A percentile compares a stretch with the other conserved stretches of the same genome.
Conservation (phyloP, 2,888 invertebrate genomes). For the Neuroscelio doddi region DNA sequence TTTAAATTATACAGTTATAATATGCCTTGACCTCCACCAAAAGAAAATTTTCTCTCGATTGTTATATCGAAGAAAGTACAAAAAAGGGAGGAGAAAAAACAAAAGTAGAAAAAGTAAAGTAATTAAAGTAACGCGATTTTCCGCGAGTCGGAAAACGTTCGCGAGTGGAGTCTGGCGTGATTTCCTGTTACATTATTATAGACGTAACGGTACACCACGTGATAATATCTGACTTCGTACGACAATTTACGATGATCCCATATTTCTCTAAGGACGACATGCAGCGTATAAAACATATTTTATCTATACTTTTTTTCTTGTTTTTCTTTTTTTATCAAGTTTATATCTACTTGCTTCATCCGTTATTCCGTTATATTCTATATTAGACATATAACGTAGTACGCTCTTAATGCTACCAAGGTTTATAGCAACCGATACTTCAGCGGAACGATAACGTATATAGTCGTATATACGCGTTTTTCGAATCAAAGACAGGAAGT, state of each 20-base stretch:
- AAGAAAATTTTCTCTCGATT: constrained; percentile 3
- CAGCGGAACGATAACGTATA: constrained; percentile 51
- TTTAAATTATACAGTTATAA: constrained; percentile 34
- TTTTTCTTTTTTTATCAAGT: constrained; percentile 47
- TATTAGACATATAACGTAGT: constrained; percentile 56
- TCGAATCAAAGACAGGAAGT: constrained; percentile 53
- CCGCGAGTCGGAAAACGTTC: constrained; percentile 18
- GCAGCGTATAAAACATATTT: constrained; percentile 71
- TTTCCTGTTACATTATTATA: constrained; percentile 43
- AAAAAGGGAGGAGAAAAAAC: constrained; percentile 12
- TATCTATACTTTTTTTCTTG: constrained; percentile 58
- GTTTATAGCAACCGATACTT: constrained; percentile 59
- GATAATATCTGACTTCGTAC: constrained; percentile 52
- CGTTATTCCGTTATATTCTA: constrained; percentile 57
- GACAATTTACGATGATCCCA: constrained; percentile 60
- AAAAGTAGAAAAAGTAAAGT: constrained; percentile 24
- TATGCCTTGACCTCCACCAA: constrained; percentile 39
- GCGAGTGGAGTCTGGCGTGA: constrained; percentile 47
- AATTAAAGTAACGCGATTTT: constrained; percentile 1
- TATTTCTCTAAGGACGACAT: constrained; percentile 65
- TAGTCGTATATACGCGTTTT: constrained; percentile 42
- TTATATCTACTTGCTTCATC: constrained; percentile 51
- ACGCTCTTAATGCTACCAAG: constrained; percentile 59
- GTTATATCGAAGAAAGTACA: constrained; percentile 13
- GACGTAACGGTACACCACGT: constrained; percentile 54